Base-by-base conservation (phyloP, 2,888 invertebrate species). In the Plagiodera versicolora region DNA sequence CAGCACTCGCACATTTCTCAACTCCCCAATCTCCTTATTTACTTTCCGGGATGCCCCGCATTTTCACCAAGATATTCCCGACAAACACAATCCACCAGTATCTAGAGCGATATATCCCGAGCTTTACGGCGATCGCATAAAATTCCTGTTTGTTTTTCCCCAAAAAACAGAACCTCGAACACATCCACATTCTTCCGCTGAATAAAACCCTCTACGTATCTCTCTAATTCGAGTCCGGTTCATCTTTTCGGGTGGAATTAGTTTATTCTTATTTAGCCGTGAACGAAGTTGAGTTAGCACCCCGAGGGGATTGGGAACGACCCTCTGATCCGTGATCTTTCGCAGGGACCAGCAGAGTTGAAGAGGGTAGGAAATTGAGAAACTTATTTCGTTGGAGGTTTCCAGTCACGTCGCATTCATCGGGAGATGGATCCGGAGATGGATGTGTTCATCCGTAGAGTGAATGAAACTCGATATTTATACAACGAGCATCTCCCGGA, bases 231-330 rank as follows among this genome's bases (percentile, higher is more conserved):
- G 54, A 46, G 61, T 65, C 58, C 63, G 50, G 63, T 65, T 62
- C 60, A 56, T 59, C 62, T 54, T 56, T 24, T 47, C 49, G 59
- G 57, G 32, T 39, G 52, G 61, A 65, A 63, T 65, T 65, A 65
- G 65, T 65, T 65, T 65, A 65, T 65, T 65, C 63, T 65, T 65
- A 63, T 65, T 65, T 63, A 56, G 61, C 58, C 19, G 65, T 58
- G 57, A 60, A 62, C 60, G 60, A 62, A 65, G 65, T 62, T 57
- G 59, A 60, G 60, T 57, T 63, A 65, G 59, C 60, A 46, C 61
- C 56, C 60, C 20, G n/a, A 28, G 60, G 61, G 65, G 59, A 63
- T 65, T 52, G 14, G 58, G 50, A 58, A 55, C 51, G 61, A 61
- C 56, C 56, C 47, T 18, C 45, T 58, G 61, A 61, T 63, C 60